Evolutionary conservation across 2,113 vertebrate species (phyloP).

Genomic region (Promerops cafer): DNA sequence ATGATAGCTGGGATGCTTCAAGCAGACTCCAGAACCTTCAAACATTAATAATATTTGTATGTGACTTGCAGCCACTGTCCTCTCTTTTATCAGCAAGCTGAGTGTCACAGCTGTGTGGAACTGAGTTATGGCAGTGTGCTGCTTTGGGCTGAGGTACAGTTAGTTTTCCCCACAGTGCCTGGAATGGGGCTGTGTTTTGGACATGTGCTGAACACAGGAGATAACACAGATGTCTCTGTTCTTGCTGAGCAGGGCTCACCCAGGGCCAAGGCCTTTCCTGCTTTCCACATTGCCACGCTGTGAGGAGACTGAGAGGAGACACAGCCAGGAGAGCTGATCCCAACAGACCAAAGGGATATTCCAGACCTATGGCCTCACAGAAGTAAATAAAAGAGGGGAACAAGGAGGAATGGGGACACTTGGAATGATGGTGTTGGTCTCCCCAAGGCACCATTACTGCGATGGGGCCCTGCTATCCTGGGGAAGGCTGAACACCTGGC

Average conservation of each 20-base stretch:
- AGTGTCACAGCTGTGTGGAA: not conserved
- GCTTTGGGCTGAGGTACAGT: not conserved
- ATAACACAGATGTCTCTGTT: not conserved
- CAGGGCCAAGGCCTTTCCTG: not conserved
- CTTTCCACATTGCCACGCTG: fast-evolving
- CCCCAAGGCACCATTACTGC: not conserved
- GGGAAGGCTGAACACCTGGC: not conserved
- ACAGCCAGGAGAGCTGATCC: not conserved
- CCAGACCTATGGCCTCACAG: not conserved
- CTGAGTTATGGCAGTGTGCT: not conserved
- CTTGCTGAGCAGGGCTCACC: not conserved
- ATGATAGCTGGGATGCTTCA: not conserved
- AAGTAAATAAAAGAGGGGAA: not conserved
- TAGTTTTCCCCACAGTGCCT: not conserved
- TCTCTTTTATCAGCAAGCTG: not conserved
- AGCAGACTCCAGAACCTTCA: not conserved
- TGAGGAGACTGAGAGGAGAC: not conserved
- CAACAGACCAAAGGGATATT: not conserved
- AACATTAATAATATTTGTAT: not conserved
- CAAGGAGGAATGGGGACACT: not conserved
- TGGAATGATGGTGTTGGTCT: not conserved
- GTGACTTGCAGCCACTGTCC: not conserved
- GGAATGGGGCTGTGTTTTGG: not conserved
- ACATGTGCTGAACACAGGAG: not conserved
- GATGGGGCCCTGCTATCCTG: not conserved